Base-by-base conservation (phyloP, 2,888 invertebrate species). In the Trissonchulus latispiculum region DNA sequence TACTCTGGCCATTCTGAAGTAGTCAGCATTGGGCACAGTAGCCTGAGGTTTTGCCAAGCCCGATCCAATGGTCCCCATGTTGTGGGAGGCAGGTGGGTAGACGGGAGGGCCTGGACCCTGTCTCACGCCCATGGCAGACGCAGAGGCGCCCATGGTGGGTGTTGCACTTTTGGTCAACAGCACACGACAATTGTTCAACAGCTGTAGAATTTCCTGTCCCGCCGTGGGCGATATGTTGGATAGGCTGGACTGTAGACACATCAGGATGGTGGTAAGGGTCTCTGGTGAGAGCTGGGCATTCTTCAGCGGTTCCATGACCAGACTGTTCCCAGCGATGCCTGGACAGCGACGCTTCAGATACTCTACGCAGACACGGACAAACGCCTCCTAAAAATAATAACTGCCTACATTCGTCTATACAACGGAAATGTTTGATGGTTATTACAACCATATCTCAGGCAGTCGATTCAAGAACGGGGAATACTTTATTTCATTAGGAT, bases 251-350 rank as follows among this genome's bases (percentile, higher is more conserved):
- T 95, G 94, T 70, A 97, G 85, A 82, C 94, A 94, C 29, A 90
- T 88, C 75, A 95, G 85, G 87, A 97, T 93, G 3, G 93, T 93
- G 59, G 89, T 89, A 3, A 96, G 86, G 0, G 95, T 95, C 83
- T 97, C 96, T 74, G 90, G 90, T 1, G 95, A 92, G 67, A 96
- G 85, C 81, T 92, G 92, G 3, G 70, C 70, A 29, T 35, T 36
- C 2, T 35, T n/a, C 2, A 32, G 70, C 84, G 71, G 77, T 1
- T 36, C 68, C 1, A n/a, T 37, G 2, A 48, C 2, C n/a, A 35
- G 15, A 29, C 68, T 67, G 1, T 89, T 87, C 69, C 90, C 90
- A 76, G 90, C 87, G 33, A 95, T 88, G 83, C 91, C 93, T 0
- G 95, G 95, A 80, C 93, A 94, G 77, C 95, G 87, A 76, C 94